Evolutionary conservation across 1,140 invertebrate species (phyloP), one percentile per base, ranked within the genome.

Genomic region (Amyelois transitella): DNA sequence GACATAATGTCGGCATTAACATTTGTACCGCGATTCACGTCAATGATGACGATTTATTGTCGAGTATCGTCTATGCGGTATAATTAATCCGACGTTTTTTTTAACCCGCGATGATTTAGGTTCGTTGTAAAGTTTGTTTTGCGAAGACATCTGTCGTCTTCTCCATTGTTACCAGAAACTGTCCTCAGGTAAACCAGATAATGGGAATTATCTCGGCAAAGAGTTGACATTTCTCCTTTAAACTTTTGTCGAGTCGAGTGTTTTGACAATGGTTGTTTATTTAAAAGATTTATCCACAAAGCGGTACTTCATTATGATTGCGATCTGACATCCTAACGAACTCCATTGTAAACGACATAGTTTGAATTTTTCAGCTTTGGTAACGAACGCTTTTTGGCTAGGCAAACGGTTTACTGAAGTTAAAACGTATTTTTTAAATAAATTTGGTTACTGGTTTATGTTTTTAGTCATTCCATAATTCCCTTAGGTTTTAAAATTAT

Each of bases 21-120:
- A 80, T 86, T 84, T 78, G 76, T 76, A 79, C 77, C 74, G 64
- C 75, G 75, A 77, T 79, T 81, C 79, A 80, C 69, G 81, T 86
- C 82, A 81, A 75, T 84, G 80, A 81, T 82, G 78, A 85, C 78
- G 71, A 88, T 88, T 86, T 88, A 88, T 86, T 81, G 80, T 86
- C 75, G 70, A 51, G 52, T 61, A 65, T 52, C 59, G 54, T 72
- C 68, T 79, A 74, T 76, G 73, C 61, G 60, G 65, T 80, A 86
- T 88, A 86, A 87, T 87, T 85, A 87, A 84, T 85, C 77, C 79
- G 58, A 70, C 55, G 63, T 85, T 83, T 88, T 81, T 87, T 81
- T 72, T 73, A 71, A 65, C 45, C 55, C 58, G 52, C 69, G 57
- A 75, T 81, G 77, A 78, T 81, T 81, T 79, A 78, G 71, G 67